phyloP scores from a whole-genome alignment of 2,113 vertebrate species.

The Podocnemis expansa region DNA sequence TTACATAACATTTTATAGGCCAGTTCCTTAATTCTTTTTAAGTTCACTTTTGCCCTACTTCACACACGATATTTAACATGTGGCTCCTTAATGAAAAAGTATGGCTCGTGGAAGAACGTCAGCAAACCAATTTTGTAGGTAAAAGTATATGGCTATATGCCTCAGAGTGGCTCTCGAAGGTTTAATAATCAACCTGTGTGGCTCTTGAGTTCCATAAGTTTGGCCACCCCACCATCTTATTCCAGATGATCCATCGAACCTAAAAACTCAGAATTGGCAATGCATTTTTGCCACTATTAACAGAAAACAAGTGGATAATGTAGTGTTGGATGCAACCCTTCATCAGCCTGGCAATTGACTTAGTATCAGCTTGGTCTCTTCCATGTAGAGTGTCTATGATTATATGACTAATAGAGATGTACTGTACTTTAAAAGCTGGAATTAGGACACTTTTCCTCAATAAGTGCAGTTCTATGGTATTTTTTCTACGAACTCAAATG shows the following conservation, averaged over 20 bases:
- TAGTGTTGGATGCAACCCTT: accelerated
- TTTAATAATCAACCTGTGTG: no score
- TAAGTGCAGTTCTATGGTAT: not conserved
- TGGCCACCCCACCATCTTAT: no score
- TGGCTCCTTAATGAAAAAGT: no score
- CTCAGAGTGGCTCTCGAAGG: no score
- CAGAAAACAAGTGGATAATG: accelerated
- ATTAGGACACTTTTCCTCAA: not conserved
- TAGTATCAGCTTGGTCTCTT: not conserved
- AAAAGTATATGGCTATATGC: no score
- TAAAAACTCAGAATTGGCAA: not conserved
- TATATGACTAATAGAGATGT: not conserved
- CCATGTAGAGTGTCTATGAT: accelerated
- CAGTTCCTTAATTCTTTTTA: not conserved
- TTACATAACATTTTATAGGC: not conserved
- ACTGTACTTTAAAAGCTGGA: not conserved
- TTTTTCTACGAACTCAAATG: constrained; percentile 36
- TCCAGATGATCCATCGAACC: accelerated
- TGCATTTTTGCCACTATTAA: not conserved
- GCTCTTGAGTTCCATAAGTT: no score
- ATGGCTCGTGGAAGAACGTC: no score
- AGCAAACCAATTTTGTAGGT: no score
- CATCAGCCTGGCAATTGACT: not conserved
- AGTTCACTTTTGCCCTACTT: not conserved
- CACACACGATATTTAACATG: accelerated